A percentile compares a stretch with the other conserved stretches of the same genome.
These are phyloP conservation scores for Pterocles gutturalis DNA, from an alignment of 2,113 vertebrate species.

Conservation along the genomic window DNA sequence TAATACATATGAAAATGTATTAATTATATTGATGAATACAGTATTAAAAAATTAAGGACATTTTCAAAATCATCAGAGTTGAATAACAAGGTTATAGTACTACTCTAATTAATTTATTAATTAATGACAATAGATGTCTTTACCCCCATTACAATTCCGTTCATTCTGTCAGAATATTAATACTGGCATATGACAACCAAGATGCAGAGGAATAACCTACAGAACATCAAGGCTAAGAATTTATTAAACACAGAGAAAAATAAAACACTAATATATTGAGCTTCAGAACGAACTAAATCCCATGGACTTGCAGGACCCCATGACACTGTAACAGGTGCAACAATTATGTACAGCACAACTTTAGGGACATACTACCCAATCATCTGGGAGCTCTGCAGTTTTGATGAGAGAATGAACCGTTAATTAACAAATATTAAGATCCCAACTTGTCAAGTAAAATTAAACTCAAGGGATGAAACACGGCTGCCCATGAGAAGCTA, in stretches of 20 bases:
- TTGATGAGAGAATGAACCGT: slow-evolving; percentile 17
- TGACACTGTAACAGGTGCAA: slow-evolving; percentile 16
- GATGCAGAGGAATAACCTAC: neutral
- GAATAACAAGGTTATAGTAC: neutral
- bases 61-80: neutral
- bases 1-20: neutral
- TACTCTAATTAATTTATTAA: neutral
- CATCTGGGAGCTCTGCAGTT: slow-evolving; percentile 19
- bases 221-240: neutral
- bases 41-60: neutral
- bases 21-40: neutral
- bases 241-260: neutral
- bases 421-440: slow-evolving; percentile 65
- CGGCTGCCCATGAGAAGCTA: neutral
- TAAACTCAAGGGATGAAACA: slow-evolving; percentile 30
- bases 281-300: neutral
- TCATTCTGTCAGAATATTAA: neutral
- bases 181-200: neutral
- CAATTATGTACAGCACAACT: slow-evolving; percentile 28
- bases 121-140: neutral
- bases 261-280: neutral
- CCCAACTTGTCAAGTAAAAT: slow-evolving; percentile 52
- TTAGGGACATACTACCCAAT: slow-evolving; percentile 13
- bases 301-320: neutral
- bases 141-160: neutral